Percentiles rank a stretch among this genome's conserved stretches.
Conservation (phyloP, 2,113 vertebrate species). For the Eleginops maclovinus region DNA sequence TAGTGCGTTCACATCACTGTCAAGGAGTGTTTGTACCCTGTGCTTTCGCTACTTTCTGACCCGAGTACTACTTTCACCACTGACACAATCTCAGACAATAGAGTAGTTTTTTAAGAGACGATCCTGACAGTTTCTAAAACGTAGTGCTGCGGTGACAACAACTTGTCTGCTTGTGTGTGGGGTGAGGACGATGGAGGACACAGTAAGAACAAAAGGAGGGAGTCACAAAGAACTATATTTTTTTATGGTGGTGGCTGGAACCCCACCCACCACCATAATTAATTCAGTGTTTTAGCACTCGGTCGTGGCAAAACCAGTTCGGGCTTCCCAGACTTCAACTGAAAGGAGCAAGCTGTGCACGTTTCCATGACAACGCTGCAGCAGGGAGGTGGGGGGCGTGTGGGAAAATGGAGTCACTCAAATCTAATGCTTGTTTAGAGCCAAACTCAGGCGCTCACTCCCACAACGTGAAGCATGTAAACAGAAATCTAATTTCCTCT, state of each 20-base stretch:
- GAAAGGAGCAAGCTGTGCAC: slow-evolving; percentile 20
- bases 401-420: slow-evolving; percentile 4
- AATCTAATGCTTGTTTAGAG: slow-evolving; percentile 19
- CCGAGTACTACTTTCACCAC: no score
- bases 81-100: no score
- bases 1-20: no score
- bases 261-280: not conserved
- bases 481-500: slow-evolving; percentile 7
- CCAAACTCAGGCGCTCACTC: not conserved
- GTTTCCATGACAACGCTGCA: slow-evolving; percentile 52
- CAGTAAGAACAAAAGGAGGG: not conserved
- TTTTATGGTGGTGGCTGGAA: no score
- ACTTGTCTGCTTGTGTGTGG: no score
- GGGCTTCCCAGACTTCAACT: slow-evolving; percentile 3
- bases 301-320: slow-evolving; percentile 18
- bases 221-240: no score
- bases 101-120: no score
- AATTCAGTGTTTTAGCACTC: slow-evolving; percentile 3
- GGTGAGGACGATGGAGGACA: not conserved
- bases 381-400: slow-evolving; percentile 8
- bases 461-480: slow-evolving; percentile 13
- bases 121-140: no score
- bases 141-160: no score
- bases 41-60: no score
- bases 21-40: no score